Percentiles rank a stretch among this genome's conserved stretches.
These are phyloP conservation scores for Nipponia nippon DNA, from an alignment of 2,113 vertebrate genomes.

Conservation along the genomic window DNA sequence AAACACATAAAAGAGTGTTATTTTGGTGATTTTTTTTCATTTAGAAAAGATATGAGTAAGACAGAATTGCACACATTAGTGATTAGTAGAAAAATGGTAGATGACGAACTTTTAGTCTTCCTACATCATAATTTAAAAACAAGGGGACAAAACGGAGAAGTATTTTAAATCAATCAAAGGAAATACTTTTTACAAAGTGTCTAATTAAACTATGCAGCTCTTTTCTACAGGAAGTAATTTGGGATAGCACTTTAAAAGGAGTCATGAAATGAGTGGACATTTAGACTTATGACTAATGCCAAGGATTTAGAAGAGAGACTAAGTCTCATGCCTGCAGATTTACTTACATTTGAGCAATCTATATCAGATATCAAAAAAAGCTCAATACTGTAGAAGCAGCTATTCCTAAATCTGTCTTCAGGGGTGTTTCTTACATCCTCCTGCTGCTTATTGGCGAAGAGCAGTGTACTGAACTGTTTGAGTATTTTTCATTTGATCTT, in stretches of 20 bases:
- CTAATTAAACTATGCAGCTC: not conserved
- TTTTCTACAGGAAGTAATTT: conserved; percentile 21
- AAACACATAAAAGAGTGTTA: not conserved
- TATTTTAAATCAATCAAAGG: not conserved
- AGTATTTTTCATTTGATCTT: not conserved
- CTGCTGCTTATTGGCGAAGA: not conserved
- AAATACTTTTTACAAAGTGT: not conserved
- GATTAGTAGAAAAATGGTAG: not conserved
- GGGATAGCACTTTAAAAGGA: not conserved
- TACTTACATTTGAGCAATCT: not conserved
- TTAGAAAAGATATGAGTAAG: not conserved
- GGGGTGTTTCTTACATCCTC: not conserved
- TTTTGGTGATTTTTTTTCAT: not conserved
- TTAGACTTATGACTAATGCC: not conserved
- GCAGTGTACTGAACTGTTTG: not conserved
- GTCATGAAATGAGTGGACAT: not conserved
- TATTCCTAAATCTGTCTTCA: not conserved
- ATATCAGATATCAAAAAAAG: not conserved
- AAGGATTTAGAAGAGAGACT: not conserved
- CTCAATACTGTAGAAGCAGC: not conserved
- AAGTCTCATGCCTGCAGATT: not conserved
- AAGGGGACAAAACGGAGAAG: not conserved
- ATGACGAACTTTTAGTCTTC: not conserved
- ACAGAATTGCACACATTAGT: not conserved
- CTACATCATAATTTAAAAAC: not conserved